phyloP scores from a whole-genome alignment of 1,140 invertebrate species.

The Mylabris phalerata region DNA sequence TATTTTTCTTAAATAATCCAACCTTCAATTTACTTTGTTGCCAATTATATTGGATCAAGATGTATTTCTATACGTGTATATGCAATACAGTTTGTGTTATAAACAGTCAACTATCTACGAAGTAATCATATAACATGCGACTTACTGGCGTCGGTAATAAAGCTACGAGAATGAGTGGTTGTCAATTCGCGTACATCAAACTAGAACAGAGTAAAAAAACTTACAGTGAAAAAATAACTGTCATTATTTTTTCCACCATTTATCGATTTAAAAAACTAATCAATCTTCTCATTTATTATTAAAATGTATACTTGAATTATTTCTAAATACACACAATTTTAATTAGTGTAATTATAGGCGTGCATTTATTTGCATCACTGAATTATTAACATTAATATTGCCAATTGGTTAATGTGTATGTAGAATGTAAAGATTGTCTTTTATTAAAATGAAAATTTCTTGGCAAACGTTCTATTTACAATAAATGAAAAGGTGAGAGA shows the following conservation, averaged over 20 bases:
- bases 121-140: slow-evolving; percentile 20
- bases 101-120: slow-evolving; percentile 18
- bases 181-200: slow-evolving; percentile 18
- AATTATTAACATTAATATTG: slow-evolving; percentile 9
- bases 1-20: too few species aligned
- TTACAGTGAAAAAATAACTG: too few species aligned
- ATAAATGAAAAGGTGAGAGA: slow-evolving; percentile 10
- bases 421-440: background rate
- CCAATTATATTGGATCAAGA: slow-evolving; percentile 1
- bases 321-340: slow-evolving; percentile 9
- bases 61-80: background rate
- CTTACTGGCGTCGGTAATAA: slow-evolving; percentile 21
- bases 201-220: slow-evolving; percentile 2
- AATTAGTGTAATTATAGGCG: slow-evolving; percentile 17
- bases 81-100: slow-evolving; percentile 1
- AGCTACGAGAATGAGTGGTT: slow-evolving; percentile 13
- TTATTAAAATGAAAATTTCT: slow-evolving; percentile 1
- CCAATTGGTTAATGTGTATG: slow-evolving; percentile 3
- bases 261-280: background rate
- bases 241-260: background rate
- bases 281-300: background rate
- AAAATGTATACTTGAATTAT: slow-evolving; percentile 16
- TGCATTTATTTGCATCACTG: slow-evolving; percentile 6
- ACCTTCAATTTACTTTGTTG: too few species aligned
- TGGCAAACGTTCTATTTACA: slow-evolving; percentile 3